Evolutionary conservation across 2,888 invertebrate species (phyloP), one percentile per base, ranked within the genome.

Genomic region (Lymantria monacha): DNA sequence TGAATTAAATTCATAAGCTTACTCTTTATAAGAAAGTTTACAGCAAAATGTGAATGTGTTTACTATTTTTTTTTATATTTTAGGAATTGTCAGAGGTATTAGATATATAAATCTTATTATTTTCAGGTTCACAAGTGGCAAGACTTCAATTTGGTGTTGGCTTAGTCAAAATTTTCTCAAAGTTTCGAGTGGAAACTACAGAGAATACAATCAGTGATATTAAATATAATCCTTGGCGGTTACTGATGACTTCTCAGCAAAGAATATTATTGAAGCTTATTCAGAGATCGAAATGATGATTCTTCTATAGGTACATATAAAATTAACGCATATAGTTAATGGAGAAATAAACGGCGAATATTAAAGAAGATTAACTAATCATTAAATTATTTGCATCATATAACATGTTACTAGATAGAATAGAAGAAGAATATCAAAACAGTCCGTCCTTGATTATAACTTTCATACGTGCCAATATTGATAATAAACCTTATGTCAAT

Each of bases 81-180:
- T 22, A 3, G 22, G 22, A 22, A 22, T 3, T 22, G 5, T 22
- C 22, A 22, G 22, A 22, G 22, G 33, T 33, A 33, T 1, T 1
- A 33, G 9, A 10, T 5, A 33, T 33, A 33, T 10, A 10, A 33
- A 22, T 10, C 2, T 7, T 33, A 33, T 33, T 50, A 44, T 38
- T 74, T 71, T 40, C 63, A 83, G 83, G 81, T 30, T 59, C 70
- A 36, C 68, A 73, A 33, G 70, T 82, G 30, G 81, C 76, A 1
- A 74, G 70, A 44, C 37, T 79, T 2, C 82, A 82, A 50, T 77
- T 69, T 33, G 65, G 69, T 2, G 65, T 76, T 0, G 75, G 74
- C 14, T 53, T 81, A 3, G 64, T 67, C 3, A 72, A 72, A 33
- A 22, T 83, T 0, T 49, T 83, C 1, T 65, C 66, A 0, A 74